These are phyloP conservation scores for Leucophenga varia DNA, from an alignment of 1,140 invertebrate species.

Conservation along the genomic window DNA sequence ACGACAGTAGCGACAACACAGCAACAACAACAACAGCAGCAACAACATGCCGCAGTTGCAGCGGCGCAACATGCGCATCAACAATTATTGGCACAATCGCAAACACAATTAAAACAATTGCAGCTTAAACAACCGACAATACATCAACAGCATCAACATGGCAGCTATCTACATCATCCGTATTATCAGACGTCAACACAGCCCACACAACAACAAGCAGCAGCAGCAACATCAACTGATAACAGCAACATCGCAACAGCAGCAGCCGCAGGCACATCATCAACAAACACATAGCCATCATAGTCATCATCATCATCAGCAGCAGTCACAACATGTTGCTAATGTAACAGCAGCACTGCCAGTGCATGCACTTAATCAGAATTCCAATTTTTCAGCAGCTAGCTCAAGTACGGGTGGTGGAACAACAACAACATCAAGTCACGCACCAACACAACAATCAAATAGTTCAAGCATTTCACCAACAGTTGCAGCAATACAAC, in stretches of 20 bases:
- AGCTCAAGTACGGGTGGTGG: constrained; percentile 47
- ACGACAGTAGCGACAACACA: constrained; percentile 18
- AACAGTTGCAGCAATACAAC: constrained; percentile 10
- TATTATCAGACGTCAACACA: constrained; percentile 28
- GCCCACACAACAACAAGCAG: constrained; percentile 20
- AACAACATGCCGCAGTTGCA: constrained; percentile 26
- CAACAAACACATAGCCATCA: constrained; percentile 16
- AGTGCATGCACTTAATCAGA: constrained; percentile 48
- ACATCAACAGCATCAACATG: constrained; percentile 48
- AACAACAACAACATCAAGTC: constrained; percentile 42
- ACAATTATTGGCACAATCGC: constrained; percentile 31
- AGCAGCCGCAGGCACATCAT: constrained; percentile 15
- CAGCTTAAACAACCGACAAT: constrained; percentile 50
- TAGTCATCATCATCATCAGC: constrained; percentile 16
- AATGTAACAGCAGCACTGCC: no score
- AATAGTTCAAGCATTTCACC: constrained; percentile 49
- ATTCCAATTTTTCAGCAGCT: constrained; percentile 51
- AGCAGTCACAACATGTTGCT: not conserved
- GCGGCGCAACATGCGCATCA: constrained; percentile 34
- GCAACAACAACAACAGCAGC: constrained; percentile 14
- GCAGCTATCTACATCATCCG: constrained; percentile 45
- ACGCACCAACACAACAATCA: constrained; percentile 50
- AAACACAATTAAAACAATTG: constrained; percentile 44
- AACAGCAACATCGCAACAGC: constrained; percentile 6
- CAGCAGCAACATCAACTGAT: constrained; percentile 3